Percentiles rank a stretch among this genome's conserved stretches.
Evolutionary conservation across 2,888 invertebrate genomes (phyloP).

Genomic region (Acrobasis suavella): DNA sequence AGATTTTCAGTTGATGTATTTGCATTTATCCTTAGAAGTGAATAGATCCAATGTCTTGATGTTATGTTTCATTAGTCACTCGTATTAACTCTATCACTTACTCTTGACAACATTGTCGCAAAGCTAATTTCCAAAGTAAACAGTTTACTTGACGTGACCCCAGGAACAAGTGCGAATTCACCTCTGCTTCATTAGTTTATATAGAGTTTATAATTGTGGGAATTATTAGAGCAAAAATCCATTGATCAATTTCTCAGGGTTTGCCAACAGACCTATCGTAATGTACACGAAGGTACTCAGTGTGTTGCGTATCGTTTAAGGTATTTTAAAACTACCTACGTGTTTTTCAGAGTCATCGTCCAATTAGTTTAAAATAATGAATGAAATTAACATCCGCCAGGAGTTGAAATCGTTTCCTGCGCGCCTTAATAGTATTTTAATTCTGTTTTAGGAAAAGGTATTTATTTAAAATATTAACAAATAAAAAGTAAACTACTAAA

Average conservation of each 20-base stretch:
- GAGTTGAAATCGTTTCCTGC: no score
- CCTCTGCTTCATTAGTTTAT: conserved; percentile 66
- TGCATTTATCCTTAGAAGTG: no score
- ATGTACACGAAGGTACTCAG: conserved; percentile 37
- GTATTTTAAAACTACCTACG: neutral
- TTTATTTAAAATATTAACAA: no score
- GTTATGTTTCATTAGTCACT: neutral
- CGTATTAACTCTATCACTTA: conserved; percentile 47
- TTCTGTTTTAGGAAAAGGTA: no score
- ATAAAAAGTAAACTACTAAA: no score
- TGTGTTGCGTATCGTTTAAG: conserved; percentile 34
- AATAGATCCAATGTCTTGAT: no score
- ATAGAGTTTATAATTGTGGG: conserved; percentile 77
- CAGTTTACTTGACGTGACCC: conserved; percentile 39
- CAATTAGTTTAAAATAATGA: neutral
- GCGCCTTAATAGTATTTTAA: no score
- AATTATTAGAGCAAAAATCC: conserved; percentile 78
- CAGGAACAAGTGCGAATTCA: conserved; percentile 56
- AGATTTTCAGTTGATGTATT: no score
- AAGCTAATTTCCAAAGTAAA: conserved; percentile 33
- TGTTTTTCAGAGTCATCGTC: neutral
- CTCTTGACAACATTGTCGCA: conserved; percentile 57
- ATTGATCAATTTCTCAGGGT: conserved; percentile 76
- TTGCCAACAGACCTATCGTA: conserved; percentile 68
- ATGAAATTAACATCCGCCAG: no score